These are phyloP conservation scores for Tetrao urogallus DNA, from an alignment of 2,113 vertebrate species.

Conservation along the genomic window DNA sequence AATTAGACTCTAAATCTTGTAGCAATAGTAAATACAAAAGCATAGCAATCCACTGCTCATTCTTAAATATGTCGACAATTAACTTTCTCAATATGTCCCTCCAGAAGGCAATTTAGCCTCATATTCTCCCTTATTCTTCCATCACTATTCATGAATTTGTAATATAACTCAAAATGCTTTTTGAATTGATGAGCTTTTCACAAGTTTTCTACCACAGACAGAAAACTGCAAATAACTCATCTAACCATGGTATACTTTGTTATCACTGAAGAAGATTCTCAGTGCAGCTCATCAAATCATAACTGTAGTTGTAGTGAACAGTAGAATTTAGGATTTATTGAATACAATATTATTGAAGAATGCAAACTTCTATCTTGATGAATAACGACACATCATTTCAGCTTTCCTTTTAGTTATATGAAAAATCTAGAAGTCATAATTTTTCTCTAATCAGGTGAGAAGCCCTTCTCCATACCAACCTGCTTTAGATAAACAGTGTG, in stretches of 20 bases:
- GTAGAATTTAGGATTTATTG: not conserved
- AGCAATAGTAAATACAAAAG: not conserved
- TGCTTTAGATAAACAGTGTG: not conserved
- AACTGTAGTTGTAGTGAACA: not conserved
- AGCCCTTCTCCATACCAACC: not conserved
- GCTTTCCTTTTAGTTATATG: not conserved
- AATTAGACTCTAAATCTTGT: not conserved
- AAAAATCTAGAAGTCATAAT: not conserved
- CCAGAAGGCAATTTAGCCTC: not conserved
- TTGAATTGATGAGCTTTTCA: not conserved
- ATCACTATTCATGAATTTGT: not conserved
- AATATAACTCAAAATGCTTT: not conserved
- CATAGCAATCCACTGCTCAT: not conserved
- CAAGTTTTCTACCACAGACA: not conserved
- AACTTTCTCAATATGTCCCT: not conserved
- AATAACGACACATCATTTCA: not conserved
- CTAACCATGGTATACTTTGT: not conserved
- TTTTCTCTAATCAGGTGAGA: not conserved
- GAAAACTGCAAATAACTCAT: not conserved
- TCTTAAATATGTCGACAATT: not conserved
- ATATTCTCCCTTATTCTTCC: not conserved
- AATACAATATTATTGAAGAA: not conserved
- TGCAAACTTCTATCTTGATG: not conserved
- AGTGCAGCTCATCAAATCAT: not conserved
- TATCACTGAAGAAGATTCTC: not conserved